Evolutionary conservation across 92 coral and sea anemone genomes (phyloP).

Genomic region (Anthopleura xanthogrammica): DNA sequence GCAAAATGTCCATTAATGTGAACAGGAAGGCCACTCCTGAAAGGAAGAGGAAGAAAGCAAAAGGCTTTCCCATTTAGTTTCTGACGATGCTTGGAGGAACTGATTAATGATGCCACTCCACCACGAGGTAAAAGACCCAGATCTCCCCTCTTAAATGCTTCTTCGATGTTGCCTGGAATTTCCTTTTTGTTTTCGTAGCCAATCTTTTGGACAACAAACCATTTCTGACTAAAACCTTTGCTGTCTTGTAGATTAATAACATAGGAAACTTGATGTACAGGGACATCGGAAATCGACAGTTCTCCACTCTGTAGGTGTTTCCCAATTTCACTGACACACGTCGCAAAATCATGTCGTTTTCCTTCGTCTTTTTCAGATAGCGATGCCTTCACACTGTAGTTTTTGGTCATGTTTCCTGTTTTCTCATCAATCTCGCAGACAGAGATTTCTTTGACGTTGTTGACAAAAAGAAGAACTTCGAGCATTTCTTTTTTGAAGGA

Average conservation of each 20-base stretch:
- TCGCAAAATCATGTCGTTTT: constrained; percentile 51
- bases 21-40: constrained; percentile 68
- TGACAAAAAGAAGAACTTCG: constrained; percentile 69
- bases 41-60: constrained; percentile 87
- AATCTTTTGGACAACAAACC: constrained; percentile 71
- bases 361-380: constrained; percentile 49
- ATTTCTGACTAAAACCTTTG: constrained; percentile 50
- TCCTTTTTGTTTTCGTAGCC: constrained; percentile 51
- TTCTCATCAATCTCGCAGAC: constrained; percentile 47
- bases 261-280: constrained; percentile 55
- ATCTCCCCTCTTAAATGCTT: constrained; percentile 41
- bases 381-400: constrained; percentile 47
- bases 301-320: constrained; percentile 5
- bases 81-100: background rate
- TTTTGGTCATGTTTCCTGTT: background rate
- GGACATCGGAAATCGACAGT: constrained; percentile 27
- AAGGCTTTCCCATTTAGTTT: constrained; percentile 46
- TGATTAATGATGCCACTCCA: constrained; percentile 69
- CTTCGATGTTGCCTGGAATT: constrained; percentile 20
- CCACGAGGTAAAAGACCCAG: constrained; percentile 90
- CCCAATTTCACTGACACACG: constrained; percentile 5
- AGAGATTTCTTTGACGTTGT: constrained; percentile 66
- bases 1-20: constrained; percentile 91
- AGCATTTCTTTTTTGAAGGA: constrained; percentile 57
- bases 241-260: constrained; percentile 52